phyloP scores from a whole-genome alignment of 2,888 invertebrate genomes.

The Erebia palarica region DNA sequence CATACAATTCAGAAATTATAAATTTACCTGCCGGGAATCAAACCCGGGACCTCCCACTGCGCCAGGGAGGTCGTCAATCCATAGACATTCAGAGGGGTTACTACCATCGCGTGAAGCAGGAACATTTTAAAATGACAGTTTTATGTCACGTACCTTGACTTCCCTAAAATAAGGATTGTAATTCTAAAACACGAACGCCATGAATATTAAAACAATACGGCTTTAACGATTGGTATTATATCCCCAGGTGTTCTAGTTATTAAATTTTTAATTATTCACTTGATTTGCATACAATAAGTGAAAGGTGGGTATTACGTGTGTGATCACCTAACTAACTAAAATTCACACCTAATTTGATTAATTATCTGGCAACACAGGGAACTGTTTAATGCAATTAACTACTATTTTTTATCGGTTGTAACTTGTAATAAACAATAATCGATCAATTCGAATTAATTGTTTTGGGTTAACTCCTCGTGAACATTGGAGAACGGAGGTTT shows the following conservation, averaged over 20 bases:
- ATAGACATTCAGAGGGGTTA: no score
- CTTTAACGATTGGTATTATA: neutral
- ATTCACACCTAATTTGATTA: conserved; percentile 4
- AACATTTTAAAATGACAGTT: no score
- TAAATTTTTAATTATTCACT: neutral
- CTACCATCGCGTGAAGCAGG: no score
- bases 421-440: neutral
- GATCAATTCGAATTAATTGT: neutral
- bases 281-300: conserved; percentile 10
- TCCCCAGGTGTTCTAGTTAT: neutral
- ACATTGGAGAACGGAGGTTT: neutral
- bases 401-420: neutral
- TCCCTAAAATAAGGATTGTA: no score
- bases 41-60: no score
- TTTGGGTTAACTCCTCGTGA: neutral
- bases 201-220: no score
- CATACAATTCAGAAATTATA: no score
- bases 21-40: no score
- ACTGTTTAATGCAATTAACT: neutral
- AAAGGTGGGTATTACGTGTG: conserved; percentile 1
- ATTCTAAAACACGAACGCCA: no score
- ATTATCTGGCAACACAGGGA: neutral
- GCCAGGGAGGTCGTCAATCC: no score
- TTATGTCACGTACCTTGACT: no score
- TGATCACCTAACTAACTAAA: neutral